A percentile compares a stretch with the other conserved stretches of the same genome.
These are phyloP conservation scores for Anagyrus pseudococci DNA, from an alignment of 2,888 invertebrate species.

Conservation along the genomic window DNA sequence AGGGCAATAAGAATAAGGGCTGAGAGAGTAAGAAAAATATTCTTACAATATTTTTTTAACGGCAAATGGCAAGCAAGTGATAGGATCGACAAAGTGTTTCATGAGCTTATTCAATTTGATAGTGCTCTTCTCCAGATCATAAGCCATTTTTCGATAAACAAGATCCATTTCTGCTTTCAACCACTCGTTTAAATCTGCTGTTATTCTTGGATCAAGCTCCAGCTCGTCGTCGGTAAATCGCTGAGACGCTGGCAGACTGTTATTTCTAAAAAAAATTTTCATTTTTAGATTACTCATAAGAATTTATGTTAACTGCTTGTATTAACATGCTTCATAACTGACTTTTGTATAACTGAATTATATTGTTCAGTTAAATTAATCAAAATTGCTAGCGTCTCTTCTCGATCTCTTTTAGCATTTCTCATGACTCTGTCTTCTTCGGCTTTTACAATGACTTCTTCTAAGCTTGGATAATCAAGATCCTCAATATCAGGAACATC, in stretches of 20 bases:
- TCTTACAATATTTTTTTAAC: slow-evolving; percentile 53
- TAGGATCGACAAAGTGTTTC: slow-evolving; percentile 71
- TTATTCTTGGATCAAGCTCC: slow-evolving; percentile 73
- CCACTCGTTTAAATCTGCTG: slow-evolving; percentile 67
- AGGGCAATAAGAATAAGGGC: too few species aligned
- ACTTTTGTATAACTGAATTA: slow-evolving; percentile 66
- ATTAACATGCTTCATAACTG: slow-evolving; percentile 5
- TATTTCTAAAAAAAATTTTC: slow-evolving; percentile 66
- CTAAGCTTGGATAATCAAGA: slow-evolving; percentile 63
- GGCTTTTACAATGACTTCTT: slow-evolving; percentile 74
- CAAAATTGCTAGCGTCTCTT: slow-evolving; percentile 66
- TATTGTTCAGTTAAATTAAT: slow-evolving; percentile 67
- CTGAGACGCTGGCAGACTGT: slow-evolving; percentile 68
- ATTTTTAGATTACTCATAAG: too few species aligned
- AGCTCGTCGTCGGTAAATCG: slow-evolving; percentile 68
- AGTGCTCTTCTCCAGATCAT: slow-evolving; percentile 74
- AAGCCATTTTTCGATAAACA: slow-evolving; percentile 72
- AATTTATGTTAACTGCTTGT: background rate
- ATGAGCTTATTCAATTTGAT: slow-evolving; percentile 70
- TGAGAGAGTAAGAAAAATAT: background rate
- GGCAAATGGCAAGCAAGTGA: slow-evolving; percentile 60
- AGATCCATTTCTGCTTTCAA: slow-evolving; percentile 70
- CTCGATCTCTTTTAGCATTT: slow-evolving; percentile 71
- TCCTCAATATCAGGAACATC: slow-evolving; percentile 60
- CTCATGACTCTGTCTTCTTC: slow-evolving; percentile 70